Evolutionary conservation across 2,888 invertebrate genomes (phyloP).

Genomic region (Phlogophora meticulosa): DNA sequence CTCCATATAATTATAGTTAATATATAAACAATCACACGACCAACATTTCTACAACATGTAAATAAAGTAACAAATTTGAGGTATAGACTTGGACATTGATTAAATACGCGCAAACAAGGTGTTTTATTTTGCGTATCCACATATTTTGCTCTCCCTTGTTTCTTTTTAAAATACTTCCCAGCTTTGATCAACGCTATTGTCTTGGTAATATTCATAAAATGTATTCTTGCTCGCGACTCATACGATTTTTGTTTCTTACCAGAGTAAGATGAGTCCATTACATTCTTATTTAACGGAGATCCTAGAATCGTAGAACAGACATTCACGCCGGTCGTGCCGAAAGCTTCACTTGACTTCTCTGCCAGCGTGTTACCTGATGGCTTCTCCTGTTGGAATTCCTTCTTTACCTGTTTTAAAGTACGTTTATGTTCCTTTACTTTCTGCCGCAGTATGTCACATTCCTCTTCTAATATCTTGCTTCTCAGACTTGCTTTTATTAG

Average conservation of each 20-base stretch:
- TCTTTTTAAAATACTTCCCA: constrained; percentile 32
- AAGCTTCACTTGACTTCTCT: constrained; percentile 17
- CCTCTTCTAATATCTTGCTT: background rate
- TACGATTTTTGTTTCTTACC: constrained; percentile 25
- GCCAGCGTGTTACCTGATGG: background rate
- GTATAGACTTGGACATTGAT: constrained; percentile 39
- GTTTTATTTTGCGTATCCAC: constrained; percentile 15
- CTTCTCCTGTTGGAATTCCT: background rate
- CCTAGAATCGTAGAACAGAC: background rate
- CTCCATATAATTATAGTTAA: constrained; percentile 48
- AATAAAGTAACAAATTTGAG: constrained; percentile 39
- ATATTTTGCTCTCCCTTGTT: background rate
- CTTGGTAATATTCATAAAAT: constrained; percentile 5
- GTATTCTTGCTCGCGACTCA: constrained; percentile 30
- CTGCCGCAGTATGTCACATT: background rate
- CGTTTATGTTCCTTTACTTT: constrained; percentile 8
- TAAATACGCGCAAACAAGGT: constrained; percentile 40
- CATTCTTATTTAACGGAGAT: background rate
- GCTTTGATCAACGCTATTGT: constrained; percentile 3
- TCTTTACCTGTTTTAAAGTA: constrained; percentile 28
- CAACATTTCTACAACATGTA: constrained; percentile 27
- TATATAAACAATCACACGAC: constrained; percentile 26
- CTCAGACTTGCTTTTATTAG: background rate
- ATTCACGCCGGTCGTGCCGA: constrained; percentile 8
- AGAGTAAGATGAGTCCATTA: background rate